A percentile compares a stretch with the other conserved stretches of the same genome.
phyloP scores from a whole-genome alignment of 2,888 invertebrate species.

The Argyra leucocephala region DNA sequence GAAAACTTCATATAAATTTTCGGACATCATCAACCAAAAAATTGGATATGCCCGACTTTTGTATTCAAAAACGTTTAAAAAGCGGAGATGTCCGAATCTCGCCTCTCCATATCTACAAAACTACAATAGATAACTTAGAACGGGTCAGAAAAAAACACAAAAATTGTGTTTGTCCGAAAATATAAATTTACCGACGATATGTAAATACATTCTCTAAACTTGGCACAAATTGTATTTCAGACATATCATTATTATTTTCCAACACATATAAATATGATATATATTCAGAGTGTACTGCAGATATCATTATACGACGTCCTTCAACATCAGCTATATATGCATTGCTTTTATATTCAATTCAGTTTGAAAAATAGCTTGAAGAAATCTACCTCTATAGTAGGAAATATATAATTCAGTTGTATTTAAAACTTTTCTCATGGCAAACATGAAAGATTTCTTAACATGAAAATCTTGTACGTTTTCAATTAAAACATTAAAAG shows the following conservation, averaged over 20 bases:
- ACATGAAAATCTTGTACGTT: slow-evolving; percentile 74
- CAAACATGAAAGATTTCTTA: slow-evolving; percentile 77
- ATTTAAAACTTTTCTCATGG: slow-evolving; percentile 51
- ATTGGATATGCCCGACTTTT: too few species aligned
- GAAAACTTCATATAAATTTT: too few species aligned
- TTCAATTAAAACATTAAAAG: slow-evolving; percentile 45
- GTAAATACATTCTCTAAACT: slow-evolving; percentile 73
- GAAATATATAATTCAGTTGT: slow-evolving; percentile 54
- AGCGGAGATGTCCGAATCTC: too few species aligned
- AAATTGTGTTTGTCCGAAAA: too few species aligned
- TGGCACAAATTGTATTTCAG: slow-evolving; percentile 61
- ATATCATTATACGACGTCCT: slow-evolving; percentile 68
- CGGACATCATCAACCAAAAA: too few species aligned
- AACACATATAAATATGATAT: slow-evolving; percentile 74
- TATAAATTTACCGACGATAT: too few species aligned
- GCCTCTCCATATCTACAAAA: too few species aligned
- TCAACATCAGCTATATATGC: slow-evolving; percentile 79
- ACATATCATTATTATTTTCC: slow-evolving; percentile 54
- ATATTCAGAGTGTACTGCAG: slow-evolving; percentile 66
- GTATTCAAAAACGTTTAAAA: too few species aligned
- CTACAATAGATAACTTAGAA: too few species aligned
- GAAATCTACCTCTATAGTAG: slow-evolving; percentile 60
- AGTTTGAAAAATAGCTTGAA: slow-evolving; percentile 65
- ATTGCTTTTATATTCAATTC: slow-evolving; percentile 53
- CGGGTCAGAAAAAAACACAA: too few species aligned